Conservation (phyloP, 2,888 invertebrate genomes). For the Drosophila ezoana region DNA sequence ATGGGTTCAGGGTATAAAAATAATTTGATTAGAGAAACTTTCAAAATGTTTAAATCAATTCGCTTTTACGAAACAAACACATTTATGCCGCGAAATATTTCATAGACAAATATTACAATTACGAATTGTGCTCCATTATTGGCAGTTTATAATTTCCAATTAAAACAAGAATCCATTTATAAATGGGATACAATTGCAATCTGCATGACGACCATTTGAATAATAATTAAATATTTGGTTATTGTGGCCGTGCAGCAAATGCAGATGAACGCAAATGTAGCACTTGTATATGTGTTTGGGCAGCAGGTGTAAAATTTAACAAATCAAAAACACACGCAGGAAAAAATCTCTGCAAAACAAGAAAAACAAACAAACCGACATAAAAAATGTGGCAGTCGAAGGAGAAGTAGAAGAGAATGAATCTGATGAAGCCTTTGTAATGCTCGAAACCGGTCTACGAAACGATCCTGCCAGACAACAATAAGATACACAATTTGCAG, state of each 20-base stretch:
- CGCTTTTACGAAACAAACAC: neutral
- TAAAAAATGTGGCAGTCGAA: neutral
- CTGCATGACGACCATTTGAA: neutral
- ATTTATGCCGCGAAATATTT: too few relatives aligned
- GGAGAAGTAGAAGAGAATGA: neutral
- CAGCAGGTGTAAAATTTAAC: constrained; percentile 37
- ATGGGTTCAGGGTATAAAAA: too few relatives aligned
- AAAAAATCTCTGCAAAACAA: constrained; percentile 1
- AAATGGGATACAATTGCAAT: neutral
- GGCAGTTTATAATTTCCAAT: neutral
- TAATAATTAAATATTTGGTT: neutral
- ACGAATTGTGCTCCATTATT: neutral
- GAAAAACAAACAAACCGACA: neutral
- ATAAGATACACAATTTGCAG: constrained; percentile 18
- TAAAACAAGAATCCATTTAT: neutral
- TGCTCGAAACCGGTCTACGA: constrained; percentile 34
- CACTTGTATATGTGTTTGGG: constrained; percentile 6
- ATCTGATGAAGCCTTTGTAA: constrained; percentile 34
- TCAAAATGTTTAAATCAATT: neutral
- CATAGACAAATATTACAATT: neutral
- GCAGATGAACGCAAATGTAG: neutral
- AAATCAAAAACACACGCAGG: constrained; percentile 15
- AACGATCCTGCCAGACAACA: constrained; percentile 35
- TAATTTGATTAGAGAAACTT: neutral
- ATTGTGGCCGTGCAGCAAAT: neutral